These are phyloP conservation scores for Drosophila differens DNA, from an alignment of 2,888 invertebrate genomes.

Conservation along the genomic window DNA sequence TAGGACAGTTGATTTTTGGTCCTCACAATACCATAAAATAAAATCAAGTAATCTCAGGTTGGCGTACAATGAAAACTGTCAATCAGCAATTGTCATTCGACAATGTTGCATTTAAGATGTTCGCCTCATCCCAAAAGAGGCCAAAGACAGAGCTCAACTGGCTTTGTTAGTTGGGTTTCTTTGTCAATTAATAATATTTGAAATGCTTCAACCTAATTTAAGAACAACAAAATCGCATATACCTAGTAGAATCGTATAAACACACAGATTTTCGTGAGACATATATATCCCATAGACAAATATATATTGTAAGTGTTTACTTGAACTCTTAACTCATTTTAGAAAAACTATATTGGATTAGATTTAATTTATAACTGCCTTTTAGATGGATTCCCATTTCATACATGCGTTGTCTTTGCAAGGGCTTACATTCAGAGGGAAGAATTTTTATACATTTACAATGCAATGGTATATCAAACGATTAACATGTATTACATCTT, in stretches of 20 bases:
- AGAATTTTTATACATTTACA: not conserved
- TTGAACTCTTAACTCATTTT: not conserved
- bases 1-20: not conserved
- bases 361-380: not conserved
- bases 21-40: not conserved
- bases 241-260: not conserved
- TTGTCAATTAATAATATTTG: conserved; percentile 12
- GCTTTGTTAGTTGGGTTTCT: conserved; percentile 40
- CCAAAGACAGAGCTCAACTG: conserved; percentile 36
- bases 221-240: not conserved
- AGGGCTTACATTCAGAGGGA: not conserved
- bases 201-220: not conserved
- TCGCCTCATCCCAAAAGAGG: conserved; percentile 50
- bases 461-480: not conserved
- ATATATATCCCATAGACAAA: not conserved
- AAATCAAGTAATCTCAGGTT: conserved; percentile 10
- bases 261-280: not conserved
- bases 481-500: not conserved
- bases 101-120: conserved; percentile 63
- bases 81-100: conserved; percentile 65
- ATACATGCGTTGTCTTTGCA: not conserved
- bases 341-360: not conserved
- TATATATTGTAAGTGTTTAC: not conserved
- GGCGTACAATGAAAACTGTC: conserved; percentile 54
- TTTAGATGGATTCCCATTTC: not conserved